A percentile compares a stretch with the other conserved stretches of the same genome.
phyloP scores from a whole-genome alignment of 92 coral and sea anemone species.

The Muricea muricata region DNA sequence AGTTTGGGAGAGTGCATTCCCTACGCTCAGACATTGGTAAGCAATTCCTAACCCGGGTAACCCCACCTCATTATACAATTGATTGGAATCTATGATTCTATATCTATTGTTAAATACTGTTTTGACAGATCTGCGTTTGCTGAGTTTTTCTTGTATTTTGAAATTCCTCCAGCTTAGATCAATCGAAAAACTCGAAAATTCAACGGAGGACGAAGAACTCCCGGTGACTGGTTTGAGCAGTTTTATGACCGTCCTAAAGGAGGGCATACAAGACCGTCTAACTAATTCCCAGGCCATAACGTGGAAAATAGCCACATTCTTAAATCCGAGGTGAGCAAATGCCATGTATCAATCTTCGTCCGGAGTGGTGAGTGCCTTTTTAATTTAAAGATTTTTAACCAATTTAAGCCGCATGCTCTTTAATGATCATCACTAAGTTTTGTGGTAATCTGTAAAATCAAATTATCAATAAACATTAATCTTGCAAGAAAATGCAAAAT shows the following conservation, averaged over 20 bases:
- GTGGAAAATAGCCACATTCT: not conserved
- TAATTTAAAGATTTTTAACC: too few species aligned
- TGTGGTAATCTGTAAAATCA: not conserved
- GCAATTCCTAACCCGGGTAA: not conserved
- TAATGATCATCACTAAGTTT: not conserved
- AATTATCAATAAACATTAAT: not conserved
- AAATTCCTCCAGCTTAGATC: not conserved
- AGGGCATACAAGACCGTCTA: not conserved
- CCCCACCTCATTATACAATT: not conserved
- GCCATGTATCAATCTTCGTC: not conserved
- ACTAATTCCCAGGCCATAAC: not conserved
- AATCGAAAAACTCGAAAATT: not conserved
- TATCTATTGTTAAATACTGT: not conserved
- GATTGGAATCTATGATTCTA: not conserved
- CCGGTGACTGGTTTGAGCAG: conserved; percentile 4
- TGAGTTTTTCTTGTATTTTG: not conserved
- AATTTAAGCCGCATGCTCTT: too few species aligned
- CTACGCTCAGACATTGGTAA: conserved; percentile 16
- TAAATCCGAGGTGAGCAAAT: not conserved
- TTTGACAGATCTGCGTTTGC: not conserved
- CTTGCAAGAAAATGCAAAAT: not conserved
- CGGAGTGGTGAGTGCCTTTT: not conserved
- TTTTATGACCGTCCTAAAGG: not conserved
- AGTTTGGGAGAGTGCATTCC: conserved; percentile 16
- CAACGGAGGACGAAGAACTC: not conserved